Conservation (phyloP, 2,888 invertebrate genomes). For the Tenthredo livida region DNA sequence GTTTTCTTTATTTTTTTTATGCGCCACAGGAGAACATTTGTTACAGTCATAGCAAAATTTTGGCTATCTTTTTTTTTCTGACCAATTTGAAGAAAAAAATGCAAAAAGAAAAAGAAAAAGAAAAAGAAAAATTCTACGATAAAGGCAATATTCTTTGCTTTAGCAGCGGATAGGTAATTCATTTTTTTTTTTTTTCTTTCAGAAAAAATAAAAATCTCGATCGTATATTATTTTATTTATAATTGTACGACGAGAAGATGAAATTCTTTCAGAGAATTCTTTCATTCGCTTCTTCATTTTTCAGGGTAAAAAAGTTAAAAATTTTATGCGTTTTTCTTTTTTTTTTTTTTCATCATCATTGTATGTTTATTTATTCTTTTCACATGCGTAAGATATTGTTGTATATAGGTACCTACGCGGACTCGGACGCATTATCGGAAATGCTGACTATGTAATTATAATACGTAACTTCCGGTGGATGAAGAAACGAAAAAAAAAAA, state of each 20-base stretch:
- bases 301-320: not conserved
- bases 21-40: not conserved
- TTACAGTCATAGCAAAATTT: not conserved
- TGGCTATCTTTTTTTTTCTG: too few species aligned
- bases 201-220: too few species aligned
- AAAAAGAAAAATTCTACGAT: too few species aligned
- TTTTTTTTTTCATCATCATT: too few species aligned
- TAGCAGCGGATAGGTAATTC: too few species aligned
- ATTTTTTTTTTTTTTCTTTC: too few species aligned
- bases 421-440: not conserved
- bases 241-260: not conserved
- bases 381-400: not conserved
- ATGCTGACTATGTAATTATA: constrained; percentile 3
- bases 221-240: not conserved
- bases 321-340: too few species aligned
- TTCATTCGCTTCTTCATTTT: not conserved
- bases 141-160: too few species aligned
- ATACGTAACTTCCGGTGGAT: constrained; percentile 3
- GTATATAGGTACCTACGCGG: not conserved
- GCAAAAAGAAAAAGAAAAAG: too few species aligned
- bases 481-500: not conserved
- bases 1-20: not conserved
- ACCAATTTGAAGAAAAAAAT: too few species aligned
- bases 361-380: not conserved
- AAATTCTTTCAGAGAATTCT: not conserved